A percentile compares a stretch with the other conserved stretches of the same genome.
phyloP scores from a whole-genome alignment of 2,113 vertebrate species.

The Toxotes chatareus region DNA sequence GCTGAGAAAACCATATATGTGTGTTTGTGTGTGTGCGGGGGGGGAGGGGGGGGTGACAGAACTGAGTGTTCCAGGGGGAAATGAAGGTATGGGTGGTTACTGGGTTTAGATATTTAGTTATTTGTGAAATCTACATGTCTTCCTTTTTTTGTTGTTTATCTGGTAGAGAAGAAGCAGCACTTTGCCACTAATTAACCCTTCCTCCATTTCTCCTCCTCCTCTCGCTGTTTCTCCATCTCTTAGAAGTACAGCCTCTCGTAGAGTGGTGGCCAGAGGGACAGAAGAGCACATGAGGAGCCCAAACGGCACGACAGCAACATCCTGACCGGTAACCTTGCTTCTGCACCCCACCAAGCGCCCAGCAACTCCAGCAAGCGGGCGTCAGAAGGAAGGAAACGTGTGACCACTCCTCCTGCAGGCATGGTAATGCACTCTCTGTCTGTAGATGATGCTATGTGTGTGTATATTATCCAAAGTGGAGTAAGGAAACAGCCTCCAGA shows the following conservation, averaged over 20 bases:
- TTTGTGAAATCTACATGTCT: not conserved
- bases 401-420: conserved; percentile 75
- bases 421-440: conserved; percentile 79
- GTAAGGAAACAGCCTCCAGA: conserved; percentile 26
- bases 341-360: conserved; percentile 60
- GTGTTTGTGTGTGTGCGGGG: not conserved
- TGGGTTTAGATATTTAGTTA: not conserved
- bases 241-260: conserved; percentile 79
- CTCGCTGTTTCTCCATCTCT: conserved; percentile 32
- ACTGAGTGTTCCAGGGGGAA: not conserved
- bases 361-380: conserved; percentile 58
- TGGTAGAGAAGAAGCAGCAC: not conserved
- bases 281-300: conserved; percentile 93
- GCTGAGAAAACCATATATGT: conserved; percentile 3
- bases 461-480: conserved; percentile 26
- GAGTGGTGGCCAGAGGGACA: conserved; percentile 85
- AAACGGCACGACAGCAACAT: conserved; percentile 80
- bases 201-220: not conserved
- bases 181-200: conserved; percentile 4
- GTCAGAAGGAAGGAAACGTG: conserved; percentile 85
- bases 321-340: conserved; percentile 75
- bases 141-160: not conserved
- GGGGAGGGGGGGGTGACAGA: not conserved
- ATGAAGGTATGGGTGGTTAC: not conserved
- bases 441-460: not conserved